A percentile compares a stretch with the other conserved stretches of the same genome.
Conservation (phyloP, 2,888 invertebrate species). For the Drosophila paramelanica region DNA sequence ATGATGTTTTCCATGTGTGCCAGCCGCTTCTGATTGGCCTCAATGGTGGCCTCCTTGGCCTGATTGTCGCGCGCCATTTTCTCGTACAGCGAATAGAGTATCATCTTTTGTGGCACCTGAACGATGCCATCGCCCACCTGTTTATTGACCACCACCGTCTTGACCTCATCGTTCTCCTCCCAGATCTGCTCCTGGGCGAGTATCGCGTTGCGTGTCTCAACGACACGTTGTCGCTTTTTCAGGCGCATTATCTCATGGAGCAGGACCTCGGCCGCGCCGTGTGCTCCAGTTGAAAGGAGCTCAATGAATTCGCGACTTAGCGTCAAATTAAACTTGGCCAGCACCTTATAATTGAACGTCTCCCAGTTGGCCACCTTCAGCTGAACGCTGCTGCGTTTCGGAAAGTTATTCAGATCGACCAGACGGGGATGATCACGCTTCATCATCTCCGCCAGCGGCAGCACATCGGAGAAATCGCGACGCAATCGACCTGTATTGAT, state of each 20-base stretch:
- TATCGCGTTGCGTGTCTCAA: conserved; percentile 48
- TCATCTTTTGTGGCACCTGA: conserved; percentile 84
- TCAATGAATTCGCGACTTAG: conserved; percentile 86
- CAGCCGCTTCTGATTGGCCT: conserved; percentile 47
- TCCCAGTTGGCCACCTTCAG: conserved; percentile 92
- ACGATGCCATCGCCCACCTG: conserved; percentile 83
- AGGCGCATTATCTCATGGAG: conserved; percentile 83
- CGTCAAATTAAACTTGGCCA: conserved; percentile 86
- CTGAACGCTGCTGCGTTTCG: conserved; percentile 88
- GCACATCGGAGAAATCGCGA: conserved; percentile 91
- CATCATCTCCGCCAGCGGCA: conserved; percentile 89
- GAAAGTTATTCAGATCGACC: conserved; percentile 92
- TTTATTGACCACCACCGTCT: conserved; percentile 80
- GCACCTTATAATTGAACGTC: conserved; percentile 91
- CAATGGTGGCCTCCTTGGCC: conserved; percentile 70
- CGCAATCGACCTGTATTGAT: conserved; percentile 85
- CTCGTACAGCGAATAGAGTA: conserved; percentile 83
- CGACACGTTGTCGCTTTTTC: conserved; percentile 57
- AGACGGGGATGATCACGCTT: conserved; percentile 89
- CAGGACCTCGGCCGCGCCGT: conserved; percentile 89
- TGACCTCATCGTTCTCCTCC: conserved; percentile 81
- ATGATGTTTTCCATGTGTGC: conserved; percentile 82
- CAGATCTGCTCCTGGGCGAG: conserved; percentile 73
- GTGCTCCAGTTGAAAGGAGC: conserved; percentile 87
- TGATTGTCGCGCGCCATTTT: conserved; percentile 63